Evolutionary conservation across 2,797 vertebrate species (phyloP).

Genomic region (Vireo griseus): DNA sequence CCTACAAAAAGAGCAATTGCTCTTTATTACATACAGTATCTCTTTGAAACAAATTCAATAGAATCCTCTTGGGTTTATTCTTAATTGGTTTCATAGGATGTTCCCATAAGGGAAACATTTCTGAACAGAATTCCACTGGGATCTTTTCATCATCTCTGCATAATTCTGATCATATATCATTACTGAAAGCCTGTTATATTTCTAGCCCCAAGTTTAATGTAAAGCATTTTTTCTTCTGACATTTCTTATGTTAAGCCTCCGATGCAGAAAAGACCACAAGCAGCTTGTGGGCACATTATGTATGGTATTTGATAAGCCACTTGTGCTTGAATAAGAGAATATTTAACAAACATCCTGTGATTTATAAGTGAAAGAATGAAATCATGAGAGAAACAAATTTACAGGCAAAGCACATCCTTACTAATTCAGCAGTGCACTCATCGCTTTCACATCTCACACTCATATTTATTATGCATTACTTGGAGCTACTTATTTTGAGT

Average conservation of each 20-base stretch:
- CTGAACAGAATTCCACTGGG: not conserved
- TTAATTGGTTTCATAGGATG: not conserved
- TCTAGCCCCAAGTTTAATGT: not conserved
- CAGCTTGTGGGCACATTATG: not conserved
- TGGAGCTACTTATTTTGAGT: not conserved
- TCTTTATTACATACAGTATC: not conserved
- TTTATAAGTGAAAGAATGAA: conserved; percentile 16
- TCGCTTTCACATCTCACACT: not conserved
- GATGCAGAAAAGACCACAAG: not conserved
- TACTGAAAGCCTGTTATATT: not conserved
- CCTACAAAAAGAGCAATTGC: not conserved
- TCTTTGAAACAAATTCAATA: not conserved
- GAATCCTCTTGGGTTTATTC: not conserved
- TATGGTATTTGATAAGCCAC: not conserved
- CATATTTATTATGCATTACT: not conserved
- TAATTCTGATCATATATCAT: not conserved
- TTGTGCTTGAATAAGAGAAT: not conserved
- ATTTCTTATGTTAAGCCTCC: not conserved
- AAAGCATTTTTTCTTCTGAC: not conserved
- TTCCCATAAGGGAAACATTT: not conserved
- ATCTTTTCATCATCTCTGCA: not conserved
- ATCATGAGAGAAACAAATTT: not conserved
- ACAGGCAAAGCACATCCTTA: not conserved
- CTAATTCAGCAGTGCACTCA: not conserved
- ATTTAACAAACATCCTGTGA: not conserved